Base-by-base conservation (phyloP, 2,888 invertebrate species). In the Lymantria dispar region DNA sequence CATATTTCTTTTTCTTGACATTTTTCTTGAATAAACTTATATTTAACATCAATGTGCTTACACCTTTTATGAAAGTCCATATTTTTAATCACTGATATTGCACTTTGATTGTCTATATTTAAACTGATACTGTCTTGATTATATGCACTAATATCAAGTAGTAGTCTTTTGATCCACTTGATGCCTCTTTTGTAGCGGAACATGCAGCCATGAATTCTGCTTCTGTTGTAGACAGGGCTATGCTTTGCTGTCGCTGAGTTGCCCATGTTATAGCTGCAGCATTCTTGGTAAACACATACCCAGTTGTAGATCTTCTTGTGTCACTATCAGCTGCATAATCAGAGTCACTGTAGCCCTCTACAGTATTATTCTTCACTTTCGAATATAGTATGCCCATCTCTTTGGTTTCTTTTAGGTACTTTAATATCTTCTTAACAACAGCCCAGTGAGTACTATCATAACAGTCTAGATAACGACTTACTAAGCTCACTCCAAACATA, bases 271-370 rank as follows among this genome's bases (percentile, higher is more conserved):
- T 15, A 2, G 50, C 56, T 12, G 50, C 56, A n/a, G 45, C 57
- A 49, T 51, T 51, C 36, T 47, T 49, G 0, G 45, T 43, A 41
- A 51, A 57, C 3, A 57, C 54, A 45, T 54, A 57, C 1, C 54
- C 54, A 33, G 53, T 54, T 3, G 38, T 11, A 9, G 56, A 59
- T 9, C 48, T 22, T 13, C 56, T 30, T 37, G 56, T 52, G 9
- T 15, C 10, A 5, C 12, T 45, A 39, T 56, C 58, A 36, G 55
- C 56, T 0, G 66, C 66, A 53, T 48, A 63, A 13, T 57, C 60
- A 12, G 59, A 47, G 47, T 64, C 59, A 50, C 57, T 55, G 33
- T 54, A 63, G 8, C 54, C 57, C 10, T 50, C 7, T 30, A 47
- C 46, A n/a, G 9, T 36, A 14, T 36, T 44, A 14, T 22, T 14